Evolutionary conservation across 2,113 vertebrate species (phyloP), one percentile per base, ranked within the genome.

Genomic region (Sula dactylatra): DNA sequence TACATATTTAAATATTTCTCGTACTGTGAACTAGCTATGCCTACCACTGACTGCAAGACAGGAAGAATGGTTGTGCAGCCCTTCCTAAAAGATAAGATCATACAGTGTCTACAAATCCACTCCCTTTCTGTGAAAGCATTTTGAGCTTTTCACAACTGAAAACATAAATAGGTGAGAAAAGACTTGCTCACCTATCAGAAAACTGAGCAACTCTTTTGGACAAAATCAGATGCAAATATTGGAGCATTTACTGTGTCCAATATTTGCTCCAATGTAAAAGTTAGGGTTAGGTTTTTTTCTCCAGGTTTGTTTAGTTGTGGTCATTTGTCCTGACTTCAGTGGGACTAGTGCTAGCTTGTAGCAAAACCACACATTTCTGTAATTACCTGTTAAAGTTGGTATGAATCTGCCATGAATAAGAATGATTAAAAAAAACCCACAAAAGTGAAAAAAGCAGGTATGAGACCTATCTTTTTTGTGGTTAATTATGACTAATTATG

Each of bases 1-100:
- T 8, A 27, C 73, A 66, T 95, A 95, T 95, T 97, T 91, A 94
- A 93, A 90, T 87, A 86, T 83, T 88, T 91, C 88, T 95, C 83
- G 83, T 74, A 65, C 77, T 91, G 76, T 96, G 90, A 93, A 94
- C 61, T 73, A 97, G 67, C 72, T 96, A 64, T 26, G 36, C 85
- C 18, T 70, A 24, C 31, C 62, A 71, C 73, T 34, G 44, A 71
- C 73, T 34, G 44, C 55, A 69, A 86, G 62, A 67, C 11, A 44
- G 20, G 49, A 67, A 67, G 55, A 27, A 38, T 69, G 65, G 36
- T 24, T 29, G 44, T 66, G 50, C 27, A 86, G 26, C 52, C 47
- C 13, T 61, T 29, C 19, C 36, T 2, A 3, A 44, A 70, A 74
- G 20, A 13, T 19, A 32, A 64, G 42, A 45, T 55, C 12, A 17